Evolutionary conservation across 2,888 invertebrate genomes (phyloP), one percentile per base, ranked within the genome.

Genomic region (Lottia gigantea): DNA sequence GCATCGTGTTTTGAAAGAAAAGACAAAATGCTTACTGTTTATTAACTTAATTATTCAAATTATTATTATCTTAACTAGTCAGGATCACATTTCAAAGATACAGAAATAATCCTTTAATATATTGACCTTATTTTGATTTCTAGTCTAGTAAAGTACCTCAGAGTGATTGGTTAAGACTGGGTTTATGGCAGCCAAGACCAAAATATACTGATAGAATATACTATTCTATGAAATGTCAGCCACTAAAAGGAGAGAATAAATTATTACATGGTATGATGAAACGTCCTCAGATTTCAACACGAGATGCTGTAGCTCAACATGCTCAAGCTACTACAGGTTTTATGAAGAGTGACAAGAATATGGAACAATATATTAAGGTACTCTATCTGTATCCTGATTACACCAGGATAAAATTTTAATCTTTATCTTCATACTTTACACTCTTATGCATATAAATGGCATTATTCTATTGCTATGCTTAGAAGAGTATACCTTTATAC

Each of bases 311-410:
- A 31, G 79, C 82, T 61, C 74, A 76, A 40, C 78, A 81, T 19
- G 80, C 84, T 45, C 78, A 83, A 23, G 82, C 81, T 46, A 83
- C 80, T 64, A 82, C 84, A 66, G 82, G 80, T 71, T 83, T 81
- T 74, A 76, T 85, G 26, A 77, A 78, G 47, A 83, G 82, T 70
- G 84, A 86, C 71, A 84, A 83, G 68, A 82, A 81, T 71, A 77
- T 85, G 73, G 85, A 85, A 61, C 80, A 83, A 65, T 85, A 80
- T 75, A 83, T 87, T 64, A 80, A 83, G 80, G 87, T 87, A 74
- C 75, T 76, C 1, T 55, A 55, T 55, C 19, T 76, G 8, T 55
- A 55, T 55, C 19, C 11, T 1, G 7, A 40, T 8, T 40, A 40
- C 40, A 31, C 6, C 31, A 31, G 31, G 31, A 31, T 40, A 8